Evolutionary conservation across 1,140 invertebrate species (phyloP).

Genomic region (Paralvinella palmiformis): DNA sequence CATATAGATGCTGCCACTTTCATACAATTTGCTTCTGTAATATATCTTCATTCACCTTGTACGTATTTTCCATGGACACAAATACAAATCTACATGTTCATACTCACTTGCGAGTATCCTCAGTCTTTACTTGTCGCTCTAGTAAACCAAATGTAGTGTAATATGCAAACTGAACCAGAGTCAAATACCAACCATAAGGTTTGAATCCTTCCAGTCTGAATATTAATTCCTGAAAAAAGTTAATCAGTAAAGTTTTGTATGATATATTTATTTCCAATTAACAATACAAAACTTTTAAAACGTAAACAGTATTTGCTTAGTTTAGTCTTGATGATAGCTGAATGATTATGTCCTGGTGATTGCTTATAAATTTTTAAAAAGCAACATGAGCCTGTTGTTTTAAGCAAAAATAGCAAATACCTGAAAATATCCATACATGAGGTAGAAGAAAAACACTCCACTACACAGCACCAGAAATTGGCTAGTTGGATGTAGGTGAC

Average conservation of each 20-base stretch:
- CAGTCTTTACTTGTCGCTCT: conserved; percentile 60
- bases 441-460: conserved; percentile 80
- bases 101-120: not conserved
- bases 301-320: too few relatives aligned
- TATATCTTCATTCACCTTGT: not conserved
- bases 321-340: not conserved
- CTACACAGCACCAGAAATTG: conserved; percentile 72
- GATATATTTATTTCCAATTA: too few relatives aligned
- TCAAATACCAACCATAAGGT: conserved; percentile 86
- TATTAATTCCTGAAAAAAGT: conserved; percentile 69
- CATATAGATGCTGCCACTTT: too few relatives aligned
- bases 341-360: not conserved
- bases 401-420: conserved; percentile 81
- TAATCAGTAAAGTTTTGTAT: too few relatives aligned
- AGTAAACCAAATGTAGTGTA: conserved; percentile 75
- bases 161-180: conserved; percentile 82
- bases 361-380: conserved; percentile 13
- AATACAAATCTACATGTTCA: not conserved
- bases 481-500: conserved; percentile 56
- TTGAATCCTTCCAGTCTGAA: conserved; percentile 82
- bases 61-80: not conserved
- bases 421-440: conserved; percentile 87
- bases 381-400: conserved; percentile 35
- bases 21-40: too few relatives aligned
- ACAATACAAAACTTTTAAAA: too few relatives aligned